These are phyloP conservation scores for Coptodon rendalli DNA, from an alignment of 2,113 vertebrate species.

Conservation along the genomic window DNA sequence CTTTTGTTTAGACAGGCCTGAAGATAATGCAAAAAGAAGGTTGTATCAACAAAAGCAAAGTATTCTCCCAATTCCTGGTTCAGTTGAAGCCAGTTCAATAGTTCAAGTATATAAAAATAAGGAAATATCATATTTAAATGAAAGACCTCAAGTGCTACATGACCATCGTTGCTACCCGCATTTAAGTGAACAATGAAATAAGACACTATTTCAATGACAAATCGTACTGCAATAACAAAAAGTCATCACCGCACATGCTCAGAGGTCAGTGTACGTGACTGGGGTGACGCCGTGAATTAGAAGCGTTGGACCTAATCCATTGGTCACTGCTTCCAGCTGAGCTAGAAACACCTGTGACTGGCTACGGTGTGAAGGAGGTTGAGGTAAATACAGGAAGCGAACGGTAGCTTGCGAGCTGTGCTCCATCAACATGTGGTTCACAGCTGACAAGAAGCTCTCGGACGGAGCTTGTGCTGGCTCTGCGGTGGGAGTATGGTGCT, in stretches of 20 bases:
- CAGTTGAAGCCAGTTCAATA: background rate
- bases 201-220: background rate
- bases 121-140: background rate
- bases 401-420: constrained; percentile 72
- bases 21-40: background rate
- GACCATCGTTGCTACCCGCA: background rate
- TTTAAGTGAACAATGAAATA: background rate
- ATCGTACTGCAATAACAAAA: background rate
- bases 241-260: constrained; percentile 8
- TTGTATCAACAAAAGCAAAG: background rate
- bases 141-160: background rate
- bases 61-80: background rate
- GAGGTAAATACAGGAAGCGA: constrained; percentile 84
- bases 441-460: constrained; percentile 52
- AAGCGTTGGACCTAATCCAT: constrained; percentile 79
- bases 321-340: constrained; percentile 77
- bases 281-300: constrained; percentile 85
- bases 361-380: constrained; percentile 70
- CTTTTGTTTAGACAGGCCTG: background rate
- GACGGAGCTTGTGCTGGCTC: constrained; percentile 3
- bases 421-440: constrained; percentile 67
- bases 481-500: constrained; percentile 8
- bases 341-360: constrained; percentile 74
- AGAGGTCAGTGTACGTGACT: constrained; percentile 90
- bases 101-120: constrained; percentile 23